phyloP scores from a whole-genome alignment of 2,888 invertebrate genomes.

The Campoletis raptor region DNA sequence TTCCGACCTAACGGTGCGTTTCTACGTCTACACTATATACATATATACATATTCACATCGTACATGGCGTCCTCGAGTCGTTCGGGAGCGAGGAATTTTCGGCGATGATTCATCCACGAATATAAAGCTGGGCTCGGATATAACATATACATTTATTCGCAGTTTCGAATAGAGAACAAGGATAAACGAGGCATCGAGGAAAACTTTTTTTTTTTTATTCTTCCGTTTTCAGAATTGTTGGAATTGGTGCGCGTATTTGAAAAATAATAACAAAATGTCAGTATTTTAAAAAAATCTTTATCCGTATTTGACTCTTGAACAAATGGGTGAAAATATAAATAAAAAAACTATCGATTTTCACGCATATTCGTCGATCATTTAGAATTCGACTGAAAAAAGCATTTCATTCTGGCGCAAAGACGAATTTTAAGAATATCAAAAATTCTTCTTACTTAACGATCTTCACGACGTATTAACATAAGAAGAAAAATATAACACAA shows the following conservation, averaged over 20 bases:
- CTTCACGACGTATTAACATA: too few relatives aligned
- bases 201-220: not conserved
- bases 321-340: too few relatives aligned
- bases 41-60: not conserved
- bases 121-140: slow-evolving; percentile 48
- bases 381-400: not conserved
- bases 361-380: not conserved
- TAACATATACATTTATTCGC: not conserved
- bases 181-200: not conserved
- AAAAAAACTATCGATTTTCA: not conserved
- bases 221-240: not conserved
- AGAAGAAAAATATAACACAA: not conserved
- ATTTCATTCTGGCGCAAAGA: too few relatives aligned
- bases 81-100: slow-evolving; percentile 59
- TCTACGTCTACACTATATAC: not conserved
- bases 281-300: too few relatives aligned
- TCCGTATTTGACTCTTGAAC: too few relatives aligned
- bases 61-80: slow-evolving; percentile 27
- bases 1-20: not conserved
- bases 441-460: too few relatives aligned
- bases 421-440: too few relatives aligned
- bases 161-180: slow-evolving; percentile 3
- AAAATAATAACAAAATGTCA: not conserved
- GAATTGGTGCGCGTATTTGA: too few relatives aligned
- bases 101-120: slow-evolving; percentile 66